Evolutionary conservation across 2,113 vertebrate genomes (phyloP).

Genomic region (Strix uralensis): DNA sequence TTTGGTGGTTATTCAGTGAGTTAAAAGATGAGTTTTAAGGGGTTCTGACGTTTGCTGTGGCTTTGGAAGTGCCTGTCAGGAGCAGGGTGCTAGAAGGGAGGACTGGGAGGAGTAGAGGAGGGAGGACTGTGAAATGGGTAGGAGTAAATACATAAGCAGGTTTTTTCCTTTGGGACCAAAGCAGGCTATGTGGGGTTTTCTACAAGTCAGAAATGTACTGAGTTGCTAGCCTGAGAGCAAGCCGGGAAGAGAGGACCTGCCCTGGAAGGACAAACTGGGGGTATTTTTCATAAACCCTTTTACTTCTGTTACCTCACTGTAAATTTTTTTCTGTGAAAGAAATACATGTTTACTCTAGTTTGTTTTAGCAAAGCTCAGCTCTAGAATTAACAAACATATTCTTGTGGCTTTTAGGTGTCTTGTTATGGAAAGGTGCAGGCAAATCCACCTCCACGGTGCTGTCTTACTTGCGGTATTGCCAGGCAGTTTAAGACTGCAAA

Average conservation of each 20-base stretch:
- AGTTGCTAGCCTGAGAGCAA: not conserved
- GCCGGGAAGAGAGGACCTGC: not conserved
- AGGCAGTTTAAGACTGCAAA: too few species aligned
- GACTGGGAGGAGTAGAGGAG: not conserved
- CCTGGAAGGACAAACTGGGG: not conserved
- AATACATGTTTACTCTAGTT: rapidly evolving
- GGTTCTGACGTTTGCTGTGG: not conserved
- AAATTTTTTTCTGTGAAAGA: not conserved
- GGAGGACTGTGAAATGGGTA: not conserved
- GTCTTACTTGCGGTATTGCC: not conserved
- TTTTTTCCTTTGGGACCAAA: not conserved
- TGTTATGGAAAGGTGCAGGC: not conserved
- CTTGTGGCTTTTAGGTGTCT: not conserved
- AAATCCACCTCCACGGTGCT: not conserved
- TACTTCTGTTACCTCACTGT: not conserved
- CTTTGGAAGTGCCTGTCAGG: not conserved
- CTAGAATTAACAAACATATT: not conserved
- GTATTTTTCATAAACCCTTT: rapidly evolving
- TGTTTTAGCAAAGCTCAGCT: not conserved
- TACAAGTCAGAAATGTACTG: not conserved
- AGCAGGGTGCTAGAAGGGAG: not conserved
- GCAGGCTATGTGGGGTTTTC: not conserved
- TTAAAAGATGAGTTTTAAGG: not conserved
- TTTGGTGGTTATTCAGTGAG: not conserved
- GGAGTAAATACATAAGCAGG: not conserved